A percentile compares a stretch with the other conserved stretches of the same genome.
These are phyloP conservation scores for Axis porcinus DNA, from an alignment of 2,113 vertebrate genomes.

Conservation along the genomic window DNA sequence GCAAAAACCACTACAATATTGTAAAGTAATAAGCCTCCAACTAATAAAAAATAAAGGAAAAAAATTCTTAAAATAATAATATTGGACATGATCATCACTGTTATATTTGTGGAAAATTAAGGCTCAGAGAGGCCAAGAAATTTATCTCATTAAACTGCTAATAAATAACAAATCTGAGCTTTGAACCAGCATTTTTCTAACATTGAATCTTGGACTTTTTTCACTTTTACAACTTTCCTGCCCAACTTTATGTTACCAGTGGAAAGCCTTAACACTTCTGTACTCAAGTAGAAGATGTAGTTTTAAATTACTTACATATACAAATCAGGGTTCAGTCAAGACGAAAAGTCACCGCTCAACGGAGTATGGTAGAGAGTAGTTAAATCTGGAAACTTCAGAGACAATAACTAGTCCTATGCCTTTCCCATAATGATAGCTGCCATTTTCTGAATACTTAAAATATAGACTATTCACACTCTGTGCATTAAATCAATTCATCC, in stretches of 20 bases:
- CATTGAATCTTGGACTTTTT: not conserved
- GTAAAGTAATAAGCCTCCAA: no score
- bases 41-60: no score
- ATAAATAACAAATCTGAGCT: not conserved
- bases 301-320: not conserved
- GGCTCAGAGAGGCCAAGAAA: not conserved
- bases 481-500: not conserved
- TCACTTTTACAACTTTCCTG: not conserved
- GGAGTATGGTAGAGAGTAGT: not conserved
- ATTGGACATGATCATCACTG: not conserved
- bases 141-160: not conserved
- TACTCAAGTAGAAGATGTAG: not conserved
- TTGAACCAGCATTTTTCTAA: not conserved
- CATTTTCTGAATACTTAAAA: not conserved
- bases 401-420: not conserved
- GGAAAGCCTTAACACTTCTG: not conserved
- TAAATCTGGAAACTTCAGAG: not conserved
- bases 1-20: no score
- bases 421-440: not conserved
- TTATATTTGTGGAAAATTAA: not conserved
- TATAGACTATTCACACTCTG: not conserved
- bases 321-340: not conserved
- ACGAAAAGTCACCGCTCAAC: not conserved
- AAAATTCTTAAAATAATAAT: not conserved
- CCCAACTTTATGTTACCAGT: not conserved